These are phyloP conservation scores for Otis tarda DNA, from an alignment of 2,113 vertebrate genomes.

Conservation along the genomic window DNA sequence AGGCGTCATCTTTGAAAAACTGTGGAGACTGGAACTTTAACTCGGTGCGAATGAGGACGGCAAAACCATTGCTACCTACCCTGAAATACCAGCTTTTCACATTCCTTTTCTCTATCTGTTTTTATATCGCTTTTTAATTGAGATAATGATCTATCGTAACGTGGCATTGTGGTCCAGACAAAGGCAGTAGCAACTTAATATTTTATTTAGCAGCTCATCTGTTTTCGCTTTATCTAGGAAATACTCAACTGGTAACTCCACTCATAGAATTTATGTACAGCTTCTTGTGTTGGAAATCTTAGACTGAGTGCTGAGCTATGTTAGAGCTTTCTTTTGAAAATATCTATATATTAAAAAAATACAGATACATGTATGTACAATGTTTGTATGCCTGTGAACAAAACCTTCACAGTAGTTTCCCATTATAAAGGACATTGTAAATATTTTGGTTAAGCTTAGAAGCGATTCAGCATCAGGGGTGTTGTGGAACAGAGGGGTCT, in stretches of 20 bases:
- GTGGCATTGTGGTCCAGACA: neutral
- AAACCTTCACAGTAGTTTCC: neutral
- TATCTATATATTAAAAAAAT: neutral
- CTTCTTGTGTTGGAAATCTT: neutral
- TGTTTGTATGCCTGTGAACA: neutral
- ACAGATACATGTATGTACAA: neutral
- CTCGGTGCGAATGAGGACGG: neutral
- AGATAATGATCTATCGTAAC: neutral
- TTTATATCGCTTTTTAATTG: neutral
- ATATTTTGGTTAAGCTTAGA: neutral
- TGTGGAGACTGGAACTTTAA: neutral
- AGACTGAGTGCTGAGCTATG: neutral
- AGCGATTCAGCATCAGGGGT: neutral
- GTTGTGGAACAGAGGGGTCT: neutral
- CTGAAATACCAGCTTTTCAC: neutral
- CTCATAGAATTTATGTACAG: neutral
- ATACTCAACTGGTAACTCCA: neutral
- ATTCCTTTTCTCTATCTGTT: neutral
- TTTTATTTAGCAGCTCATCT: neutral
- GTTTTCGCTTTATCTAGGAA: neutral
- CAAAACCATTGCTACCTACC: neutral
- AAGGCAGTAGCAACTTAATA: neutral
- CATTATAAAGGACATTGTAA: neutral
- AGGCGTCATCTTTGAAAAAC: neutral
- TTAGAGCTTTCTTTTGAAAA: too few relatives aligned